Percentiles rank a stretch among this genome's conserved stretches.
Evolutionary conservation across 2,888 invertebrate species (phyloP).

Genomic region (Macaria liturata): DNA sequence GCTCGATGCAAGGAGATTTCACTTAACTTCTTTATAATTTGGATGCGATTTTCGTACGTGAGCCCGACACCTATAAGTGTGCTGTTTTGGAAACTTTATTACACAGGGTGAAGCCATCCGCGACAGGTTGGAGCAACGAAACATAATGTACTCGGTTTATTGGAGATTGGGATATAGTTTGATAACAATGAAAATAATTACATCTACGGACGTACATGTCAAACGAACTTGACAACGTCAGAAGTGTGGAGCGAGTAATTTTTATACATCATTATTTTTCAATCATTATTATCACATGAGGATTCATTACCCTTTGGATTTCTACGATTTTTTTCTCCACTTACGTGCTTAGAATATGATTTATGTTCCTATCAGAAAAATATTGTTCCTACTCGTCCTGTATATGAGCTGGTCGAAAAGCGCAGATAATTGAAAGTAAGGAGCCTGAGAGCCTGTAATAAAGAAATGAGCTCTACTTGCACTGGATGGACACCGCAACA

Average conservation of each 20-base stretch:
- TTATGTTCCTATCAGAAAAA: no score
- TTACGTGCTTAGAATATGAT: no score
- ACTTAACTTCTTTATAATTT: conserved; percentile 78
- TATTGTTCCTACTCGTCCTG: no score
- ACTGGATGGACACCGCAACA: conserved; percentile 45
- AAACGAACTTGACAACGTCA: no score
- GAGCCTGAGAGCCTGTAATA: conserved; percentile 51
- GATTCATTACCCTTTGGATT: no score
- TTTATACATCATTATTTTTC: no score
- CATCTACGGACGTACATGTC: no score
- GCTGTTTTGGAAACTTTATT: conserved; percentile 40
- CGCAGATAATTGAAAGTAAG: conserved; percentile 66
- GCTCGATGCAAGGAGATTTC: conserved; percentile 55
- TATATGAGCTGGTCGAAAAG: conserved; percentile 7
- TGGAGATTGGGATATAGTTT: neutral
- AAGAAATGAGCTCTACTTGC: conserved; percentile 55
- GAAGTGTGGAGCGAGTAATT: no score
- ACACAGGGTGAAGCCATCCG: conserved; percentile 39
- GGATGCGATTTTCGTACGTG: conserved; percentile 74
- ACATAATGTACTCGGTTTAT: neutral
- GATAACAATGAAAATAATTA: no score
- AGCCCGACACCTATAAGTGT: conserved; percentile 65
- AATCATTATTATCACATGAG: no score
- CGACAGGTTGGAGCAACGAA: neutral
- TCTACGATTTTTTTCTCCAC: no score